Conservation (phyloP, 2,797 vertebrate genomes). For the Sebastes hubbsi region DNA sequence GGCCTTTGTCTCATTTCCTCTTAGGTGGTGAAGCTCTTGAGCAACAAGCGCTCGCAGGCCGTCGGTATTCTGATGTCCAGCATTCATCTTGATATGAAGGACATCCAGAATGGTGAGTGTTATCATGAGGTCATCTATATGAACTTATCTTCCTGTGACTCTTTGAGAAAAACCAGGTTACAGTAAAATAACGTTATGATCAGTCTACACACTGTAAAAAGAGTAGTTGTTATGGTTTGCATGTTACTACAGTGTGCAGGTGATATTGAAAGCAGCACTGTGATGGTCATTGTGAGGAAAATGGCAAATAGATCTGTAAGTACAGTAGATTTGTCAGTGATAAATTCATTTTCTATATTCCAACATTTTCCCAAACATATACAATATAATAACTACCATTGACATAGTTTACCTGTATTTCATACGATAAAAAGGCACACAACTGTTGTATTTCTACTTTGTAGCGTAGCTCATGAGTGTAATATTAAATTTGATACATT, state of each 20-base stretch:
- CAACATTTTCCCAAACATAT: not conserved
- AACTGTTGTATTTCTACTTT: not conserved
- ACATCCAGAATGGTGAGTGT: constrained; percentile 94
- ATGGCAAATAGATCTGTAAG: not conserved
- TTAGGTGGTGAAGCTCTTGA: constrained; percentile 95
- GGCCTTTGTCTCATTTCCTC: constrained; percentile 10
- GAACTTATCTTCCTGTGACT: not conserved
- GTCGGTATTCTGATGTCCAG: constrained; percentile 99
- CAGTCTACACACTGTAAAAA: not conserved
- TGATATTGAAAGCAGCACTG: not conserved
- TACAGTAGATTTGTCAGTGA: not conserved
- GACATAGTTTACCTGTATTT: not conserved
- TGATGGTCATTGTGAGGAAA: not conserved
- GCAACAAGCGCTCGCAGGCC: constrained; percentile 97
- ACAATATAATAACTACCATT: not conserved
- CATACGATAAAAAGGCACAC: not conserved
- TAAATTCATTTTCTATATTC: not conserved
- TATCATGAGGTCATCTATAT: not conserved
- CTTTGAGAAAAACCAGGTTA: not conserved
- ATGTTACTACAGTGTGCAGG: not conserved
- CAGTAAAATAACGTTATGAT: not conserved
- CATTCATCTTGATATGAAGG: constrained; percentile 98
- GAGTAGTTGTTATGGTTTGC: not conserved
- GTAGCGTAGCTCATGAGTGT: not conserved
- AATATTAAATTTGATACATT: not conserved